These are phyloP conservation scores for Oophaga sylvatica DNA, from an alignment of 2,797 vertebrate species.

Conservation along the genomic window DNA sequence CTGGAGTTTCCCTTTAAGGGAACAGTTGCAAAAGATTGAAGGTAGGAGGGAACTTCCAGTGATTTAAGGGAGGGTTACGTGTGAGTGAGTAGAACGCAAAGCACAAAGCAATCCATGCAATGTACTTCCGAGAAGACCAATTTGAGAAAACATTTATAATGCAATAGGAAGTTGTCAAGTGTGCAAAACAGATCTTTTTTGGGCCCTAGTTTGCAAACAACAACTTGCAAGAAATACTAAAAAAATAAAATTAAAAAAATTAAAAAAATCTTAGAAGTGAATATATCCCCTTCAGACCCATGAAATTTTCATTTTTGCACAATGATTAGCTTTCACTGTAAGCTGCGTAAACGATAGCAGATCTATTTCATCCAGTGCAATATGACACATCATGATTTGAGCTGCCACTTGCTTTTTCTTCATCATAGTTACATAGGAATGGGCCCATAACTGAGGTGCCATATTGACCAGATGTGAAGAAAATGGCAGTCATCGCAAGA, in stretches of 20 bases:
- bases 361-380: constrained; percentile 25
- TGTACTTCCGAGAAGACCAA: constrained; percentile 23
- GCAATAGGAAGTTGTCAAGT: constrained; percentile 40
- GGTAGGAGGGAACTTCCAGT: constrained; percentile 27
- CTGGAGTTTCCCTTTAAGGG: constrained; percentile 27
- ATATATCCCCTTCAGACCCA: constrained; percentile 20
- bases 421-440: background rate
- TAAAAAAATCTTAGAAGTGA: constrained; percentile 15
- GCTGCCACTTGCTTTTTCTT: constrained; percentile 17
- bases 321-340: constrained; percentile 24
- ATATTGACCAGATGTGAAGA: constrained; percentile 41
- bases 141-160: constrained; percentile 20
- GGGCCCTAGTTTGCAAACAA: constrained; percentile 35
- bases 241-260: background rate
- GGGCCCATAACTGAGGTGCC: constrained; percentile 21
- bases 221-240: constrained; percentile 19
- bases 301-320: constrained; percentile 21
- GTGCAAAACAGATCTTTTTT: constrained; percentile 47
- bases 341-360: constrained; percentile 24
- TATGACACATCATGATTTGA: constrained; percentile 43
- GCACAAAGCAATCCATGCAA: constrained; percentile 34
- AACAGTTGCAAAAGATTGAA: constrained; percentile 12
- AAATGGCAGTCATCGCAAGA: constrained; percentile 40
- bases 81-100: background rate
- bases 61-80: constrained; percentile 14